phyloP scores from a whole-genome alignment of 2,888 invertebrate genomes.

The Drosophila imparisetae region DNA sequence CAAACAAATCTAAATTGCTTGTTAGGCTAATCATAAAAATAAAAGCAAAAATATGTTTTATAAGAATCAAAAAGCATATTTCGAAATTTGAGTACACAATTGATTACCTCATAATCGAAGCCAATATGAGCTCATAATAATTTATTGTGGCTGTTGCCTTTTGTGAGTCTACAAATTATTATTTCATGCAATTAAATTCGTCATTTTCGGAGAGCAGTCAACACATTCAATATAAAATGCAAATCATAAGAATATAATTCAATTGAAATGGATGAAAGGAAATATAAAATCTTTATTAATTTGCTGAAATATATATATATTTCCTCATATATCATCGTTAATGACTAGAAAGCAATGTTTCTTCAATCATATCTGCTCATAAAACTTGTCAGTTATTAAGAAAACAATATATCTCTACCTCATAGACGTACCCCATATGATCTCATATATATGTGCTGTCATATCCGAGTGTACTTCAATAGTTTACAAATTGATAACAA shows the following conservation, averaged over 20 bases:
- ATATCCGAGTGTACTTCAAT: background rate
- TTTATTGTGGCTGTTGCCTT: background rate
- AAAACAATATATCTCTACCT: background rate
- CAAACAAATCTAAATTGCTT: background rate
- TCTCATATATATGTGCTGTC: background rate
- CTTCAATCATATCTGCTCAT: background rate
- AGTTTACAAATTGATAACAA: background rate
- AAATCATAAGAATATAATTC: background rate
- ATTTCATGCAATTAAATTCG: background rate
- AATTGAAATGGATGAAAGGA: background rate
- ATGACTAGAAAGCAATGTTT: background rate
- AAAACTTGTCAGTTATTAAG: background rate
- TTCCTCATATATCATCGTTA: background rate
- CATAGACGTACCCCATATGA: background rate
- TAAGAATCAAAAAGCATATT: background rate
- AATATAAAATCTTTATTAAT: background rate
- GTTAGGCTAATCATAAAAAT: background rate
- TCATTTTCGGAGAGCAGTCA: background rate
- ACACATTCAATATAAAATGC: background rate
- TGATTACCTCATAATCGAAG: constrained; percentile 4
- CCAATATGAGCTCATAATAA: constrained; percentile 6
- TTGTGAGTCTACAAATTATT: background rate
- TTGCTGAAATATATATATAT: background rate
- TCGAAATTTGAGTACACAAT: background rate
- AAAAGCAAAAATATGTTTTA: background rate